Conservation (phyloP, 2,113 vertebrate genomes). For the Oenanthe melanoleuca region DNA sequence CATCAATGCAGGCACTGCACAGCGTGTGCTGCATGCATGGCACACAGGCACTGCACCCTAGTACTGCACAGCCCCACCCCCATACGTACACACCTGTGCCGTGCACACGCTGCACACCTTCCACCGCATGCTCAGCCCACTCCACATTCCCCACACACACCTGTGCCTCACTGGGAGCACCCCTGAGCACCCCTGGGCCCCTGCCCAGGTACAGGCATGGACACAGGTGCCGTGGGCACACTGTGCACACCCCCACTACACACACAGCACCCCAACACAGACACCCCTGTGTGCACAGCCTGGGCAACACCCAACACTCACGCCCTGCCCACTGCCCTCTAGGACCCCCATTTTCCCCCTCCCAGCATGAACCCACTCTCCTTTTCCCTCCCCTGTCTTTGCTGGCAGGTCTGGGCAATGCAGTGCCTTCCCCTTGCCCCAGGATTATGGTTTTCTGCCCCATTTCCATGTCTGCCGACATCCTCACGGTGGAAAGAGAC, state of each 20-base stretch:
- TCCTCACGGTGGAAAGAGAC: not conserved
- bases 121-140: accelerated
- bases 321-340: accelerated
- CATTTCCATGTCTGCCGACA: not conserved
- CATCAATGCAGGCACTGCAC: not conserved
- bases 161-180: not conserved
- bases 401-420: accelerated
- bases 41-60: accelerated
- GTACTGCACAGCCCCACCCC: not conserved
- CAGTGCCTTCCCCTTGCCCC: not conserved
- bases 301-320: accelerated
- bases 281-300: not conserved
- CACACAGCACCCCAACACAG: not conserved
- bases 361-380: accelerated
- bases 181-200: not conserved
- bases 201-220: accelerated
- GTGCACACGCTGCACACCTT: accelerated
- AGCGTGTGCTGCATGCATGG: accelerated
- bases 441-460: not conserved
- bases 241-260: accelerated
- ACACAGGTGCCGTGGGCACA: accelerated
- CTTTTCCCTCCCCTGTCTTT: not conserved
- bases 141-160: accelerated
- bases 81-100: accelerated
- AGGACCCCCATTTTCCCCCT: not conserved